phyloP scores from a whole-genome alignment of 2,797 vertebrate genomes.

The Ptychadena robeensis region DNA sequence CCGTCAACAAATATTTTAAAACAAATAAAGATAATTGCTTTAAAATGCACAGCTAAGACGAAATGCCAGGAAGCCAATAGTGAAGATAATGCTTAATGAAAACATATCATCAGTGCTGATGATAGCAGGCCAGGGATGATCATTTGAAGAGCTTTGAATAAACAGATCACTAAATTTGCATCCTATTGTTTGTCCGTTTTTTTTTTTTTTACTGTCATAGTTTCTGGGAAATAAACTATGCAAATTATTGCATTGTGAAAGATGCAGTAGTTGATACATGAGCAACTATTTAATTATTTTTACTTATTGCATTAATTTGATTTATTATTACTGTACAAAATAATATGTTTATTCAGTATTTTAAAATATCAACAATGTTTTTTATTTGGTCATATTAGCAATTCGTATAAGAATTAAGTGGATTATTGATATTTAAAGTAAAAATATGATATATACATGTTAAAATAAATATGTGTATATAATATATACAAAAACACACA shows the following conservation, averaged over 20 bases:
- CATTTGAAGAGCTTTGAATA: constrained; percentile 27
- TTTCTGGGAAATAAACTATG: constrained; percentile 1
- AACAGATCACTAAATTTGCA: constrained; percentile 12
- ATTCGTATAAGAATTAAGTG: too few species aligned
- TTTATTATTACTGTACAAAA: background rate
- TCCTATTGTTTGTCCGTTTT: constrained; percentile 14
- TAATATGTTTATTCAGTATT: too few species aligned
- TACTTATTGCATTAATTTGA: background rate
- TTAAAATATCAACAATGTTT: too few species aligned
- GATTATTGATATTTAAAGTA: too few species aligned
- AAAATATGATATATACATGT: too few species aligned
- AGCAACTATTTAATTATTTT: background rate
- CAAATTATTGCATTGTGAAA: constrained; percentile 5
- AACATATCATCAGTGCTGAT: constrained; percentile 38
- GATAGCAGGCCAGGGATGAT: constrained; percentile 13
- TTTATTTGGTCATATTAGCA: too few species aligned
- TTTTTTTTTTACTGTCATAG: constrained; percentile 2
- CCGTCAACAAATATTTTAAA: constrained; percentile 43
- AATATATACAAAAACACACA: too few species aligned
- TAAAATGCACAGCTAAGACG: constrained; percentile 34
- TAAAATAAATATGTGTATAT: too few species aligned
- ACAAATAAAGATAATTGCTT: constrained; percentile 32
- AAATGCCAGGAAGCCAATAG: constrained; percentile 18
- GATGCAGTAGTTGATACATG: background rate
- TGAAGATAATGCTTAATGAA: constrained; percentile 41